phyloP scores from a whole-genome alignment of 2,888 invertebrate species.

The Parnassius orleans region DNA sequence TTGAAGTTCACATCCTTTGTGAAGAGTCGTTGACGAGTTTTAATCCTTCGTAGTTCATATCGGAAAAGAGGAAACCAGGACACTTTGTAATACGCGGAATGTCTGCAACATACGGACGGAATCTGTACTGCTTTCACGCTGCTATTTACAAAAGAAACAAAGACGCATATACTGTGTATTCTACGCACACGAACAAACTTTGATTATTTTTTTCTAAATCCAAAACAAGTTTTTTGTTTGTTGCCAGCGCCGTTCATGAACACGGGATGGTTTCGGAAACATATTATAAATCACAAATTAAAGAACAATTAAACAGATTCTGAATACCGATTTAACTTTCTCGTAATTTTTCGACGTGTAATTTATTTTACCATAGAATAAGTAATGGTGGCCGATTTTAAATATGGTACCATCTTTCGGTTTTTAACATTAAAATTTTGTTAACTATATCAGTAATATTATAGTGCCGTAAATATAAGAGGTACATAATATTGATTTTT shows the following conservation, averaged over 20 bases:
- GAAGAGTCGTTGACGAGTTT: conserved; percentile 5
- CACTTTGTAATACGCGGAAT: conserved; percentile 14
- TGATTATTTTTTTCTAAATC: conserved; percentile 5
- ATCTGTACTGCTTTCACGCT: background rate
- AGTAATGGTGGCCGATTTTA: too few relatives aligned
- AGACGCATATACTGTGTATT: conserved; percentile 1
- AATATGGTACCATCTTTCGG: too few relatives aligned
- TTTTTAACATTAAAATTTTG: too few relatives aligned
- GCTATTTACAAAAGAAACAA: conserved; percentile 18
- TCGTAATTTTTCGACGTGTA: background rate
- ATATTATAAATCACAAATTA: background rate
- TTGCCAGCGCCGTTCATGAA: conserved; percentile 13
- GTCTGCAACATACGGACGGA: conserved; percentile 1
- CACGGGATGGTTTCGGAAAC: conserved; percentile 6
- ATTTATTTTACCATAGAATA: background rate
- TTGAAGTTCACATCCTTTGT: background rate
- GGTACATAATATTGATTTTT: too few relatives aligned
- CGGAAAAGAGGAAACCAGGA: conserved; percentile 15
- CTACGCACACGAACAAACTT: conserved; percentile 1
- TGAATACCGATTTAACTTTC: background rate
- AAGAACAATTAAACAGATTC: background rate
- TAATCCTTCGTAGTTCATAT: conserved; percentile 4
- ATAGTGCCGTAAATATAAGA: too few relatives aligned
- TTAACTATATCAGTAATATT: too few relatives aligned
- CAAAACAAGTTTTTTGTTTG: conserved; percentile 9